Evolutionary conservation across 2,888 invertebrate genomes (phyloP), one percentile per base, ranked within the genome.

Genomic region (Frankliniella fusca): DNA sequence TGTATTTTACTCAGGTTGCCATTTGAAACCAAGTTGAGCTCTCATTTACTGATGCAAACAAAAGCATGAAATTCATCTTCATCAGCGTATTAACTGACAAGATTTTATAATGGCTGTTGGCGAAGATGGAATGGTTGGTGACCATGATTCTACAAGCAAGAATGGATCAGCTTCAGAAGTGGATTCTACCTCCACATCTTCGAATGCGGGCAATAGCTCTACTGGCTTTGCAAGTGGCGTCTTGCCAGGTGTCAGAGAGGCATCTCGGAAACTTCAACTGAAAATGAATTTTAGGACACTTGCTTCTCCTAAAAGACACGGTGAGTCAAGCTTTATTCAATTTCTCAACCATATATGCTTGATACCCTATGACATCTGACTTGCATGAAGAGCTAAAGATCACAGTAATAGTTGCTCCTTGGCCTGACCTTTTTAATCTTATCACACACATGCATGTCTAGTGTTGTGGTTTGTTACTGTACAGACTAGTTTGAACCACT

Each of bases 171-270:
- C 70, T 23, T 3, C 70, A 70, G 70, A 70, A 70, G 23, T 70
- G 70, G 70, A 70, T n/a, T n/a, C 70, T 70, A 23, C 70, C 70
- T 23, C 70, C 70, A 70, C 70, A 70, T 7, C 70, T n/a, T 70
- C 70, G 0, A n/a, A 70, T 70, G 70, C 70, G 10, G n/a, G 23
- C n/a, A 70, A 23, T 23, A 70, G 23, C 5, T 70, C 70, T 5
- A 11, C 23, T 70, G 70, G 70, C n/a, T 70, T 70, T 70, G 70
- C 70, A 70, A 70, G 70, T 11, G 23, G 70, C 9, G 70, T 70
- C 11, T 8, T 70, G 5, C 70, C 70, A 0, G 70, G 70, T 8
- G 70, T 70, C 11, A 70, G 70, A 23, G 70, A 70, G 23, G 70
- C 70, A 70, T 70, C 70, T 11, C n/a, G 70, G 70, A 70, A 70